These are phyloP conservation scores for Thamnophis sirtalis DNA, from an alignment of 2,113 vertebrate genomes.

Conservation along the genomic window DNA sequence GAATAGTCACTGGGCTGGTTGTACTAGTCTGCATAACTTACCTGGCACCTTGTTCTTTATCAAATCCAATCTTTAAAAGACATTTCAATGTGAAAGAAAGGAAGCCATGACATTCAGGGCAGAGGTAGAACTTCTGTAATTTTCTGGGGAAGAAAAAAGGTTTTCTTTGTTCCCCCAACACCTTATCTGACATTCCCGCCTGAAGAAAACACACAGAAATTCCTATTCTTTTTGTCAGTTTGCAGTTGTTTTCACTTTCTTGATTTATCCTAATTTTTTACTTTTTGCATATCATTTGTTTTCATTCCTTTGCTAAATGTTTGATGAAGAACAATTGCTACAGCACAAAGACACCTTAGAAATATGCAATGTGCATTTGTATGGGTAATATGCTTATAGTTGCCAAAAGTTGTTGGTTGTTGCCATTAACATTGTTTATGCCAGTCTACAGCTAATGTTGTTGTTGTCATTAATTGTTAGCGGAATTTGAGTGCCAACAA, in stretches of 20 bases:
- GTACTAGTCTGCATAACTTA: conserved; percentile 48
- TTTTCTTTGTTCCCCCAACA: background rate
- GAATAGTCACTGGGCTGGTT: conserved; percentile 41
- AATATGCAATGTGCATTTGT: background rate
- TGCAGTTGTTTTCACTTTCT: background rate
- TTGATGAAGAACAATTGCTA: background rate
- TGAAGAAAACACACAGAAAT: conserved; percentile 13
- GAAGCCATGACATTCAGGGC: conserved; percentile 26
- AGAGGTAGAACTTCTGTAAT: conserved; percentile 7
- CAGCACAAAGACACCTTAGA: background rate
- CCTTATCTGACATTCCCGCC: conserved; percentile 8
- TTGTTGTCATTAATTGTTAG: background rate
- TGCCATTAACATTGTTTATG: background rate
- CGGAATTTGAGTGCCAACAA: background rate
- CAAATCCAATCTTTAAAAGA: conserved; percentile 11
- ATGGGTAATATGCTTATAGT: background rate
- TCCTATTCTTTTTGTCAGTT: background rate
- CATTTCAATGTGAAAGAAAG: conserved; percentile 35
- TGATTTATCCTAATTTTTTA: background rate
- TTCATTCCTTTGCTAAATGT: background rate
- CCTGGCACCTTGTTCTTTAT: conserved; percentile 38
- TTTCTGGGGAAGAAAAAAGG: background rate
- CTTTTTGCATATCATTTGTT: accelerated
- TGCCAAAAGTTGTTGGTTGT: background rate
- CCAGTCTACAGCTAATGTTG: background rate